Evolutionary conservation across 2,888 invertebrate species (phyloP), one percentile per base, ranked within the genome.

Genomic region (Panopea generosa): DNA sequence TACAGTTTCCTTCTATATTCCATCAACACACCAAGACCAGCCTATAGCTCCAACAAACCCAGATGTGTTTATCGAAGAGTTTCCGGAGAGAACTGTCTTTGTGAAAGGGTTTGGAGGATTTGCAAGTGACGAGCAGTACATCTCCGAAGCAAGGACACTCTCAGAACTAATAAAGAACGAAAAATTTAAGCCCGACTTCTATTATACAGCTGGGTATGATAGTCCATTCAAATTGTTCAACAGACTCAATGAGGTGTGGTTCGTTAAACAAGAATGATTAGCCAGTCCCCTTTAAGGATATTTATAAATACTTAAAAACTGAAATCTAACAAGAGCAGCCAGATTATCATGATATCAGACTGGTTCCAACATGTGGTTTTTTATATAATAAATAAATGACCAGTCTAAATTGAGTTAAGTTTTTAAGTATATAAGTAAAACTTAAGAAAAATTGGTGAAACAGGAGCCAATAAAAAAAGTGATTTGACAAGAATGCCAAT

Each of bases 201-300:
- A 87, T 80, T 91, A 87, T 63, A 86, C 87, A 11, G 91, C 88
- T 16, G 91, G 91, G 4, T 92, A 92, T 78, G 91, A 92, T 73
- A 90, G 91, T 62, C 92, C 92, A 1, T 92, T 90, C 69, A 90
- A 91, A 66, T 77, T 90, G 22, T 84, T 91, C 55, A 86, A 87
- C 55, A 78, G 92, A 59, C 87, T 89, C 52, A 92, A 92, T 75
- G 92, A 92, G 77, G 85, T 92, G 7, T 92, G 92, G 92, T 88
- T 91, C 47, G 67, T 84, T 3, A 84, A 83, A 45, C 6, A 45
- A 9, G 45, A 45, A 45, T 45, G 45, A 45, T n/a, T n/a, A n/a
- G n/a, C n/a, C n/a, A n/a, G n/a, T n/a, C n/a, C n/a, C n/a, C n/a
- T n/a, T n/a, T n/a, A n/a, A n/a, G n/a, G n/a, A n/a, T n/a, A n/a